Conservation (phyloP, 2,888 invertebrate species). For the Stenurella melanura region DNA sequence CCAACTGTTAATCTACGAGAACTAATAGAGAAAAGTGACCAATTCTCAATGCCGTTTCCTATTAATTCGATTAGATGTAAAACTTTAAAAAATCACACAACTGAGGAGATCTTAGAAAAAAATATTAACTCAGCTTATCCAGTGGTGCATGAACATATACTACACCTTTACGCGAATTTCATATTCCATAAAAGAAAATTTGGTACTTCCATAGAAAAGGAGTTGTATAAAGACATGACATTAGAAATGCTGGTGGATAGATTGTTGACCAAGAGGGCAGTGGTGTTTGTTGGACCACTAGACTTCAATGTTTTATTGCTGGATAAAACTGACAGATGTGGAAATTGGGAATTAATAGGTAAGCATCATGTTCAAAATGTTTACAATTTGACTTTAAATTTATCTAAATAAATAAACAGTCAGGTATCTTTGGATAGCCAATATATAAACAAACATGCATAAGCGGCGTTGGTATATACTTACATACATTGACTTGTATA, state of each 20-base stretch:
- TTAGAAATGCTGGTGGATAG: slow-evolving; percentile 75
- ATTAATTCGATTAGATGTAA: slow-evolving; percentile 68
- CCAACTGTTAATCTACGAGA: slow-evolving; percentile 37
- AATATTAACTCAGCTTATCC: slow-evolving; percentile 80
- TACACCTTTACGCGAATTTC: slow-evolving; percentile 79
- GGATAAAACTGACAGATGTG: slow-evolving; percentile 71
- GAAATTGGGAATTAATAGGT: slow-evolving; percentile 74
- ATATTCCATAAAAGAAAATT: slow-evolving; percentile 77
- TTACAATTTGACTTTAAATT: background rate
- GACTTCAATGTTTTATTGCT: slow-evolving; percentile 62
- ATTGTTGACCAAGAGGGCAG: slow-evolving; percentile 75
- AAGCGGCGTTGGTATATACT: too few relatives aligned
- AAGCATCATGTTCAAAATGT: background rate
- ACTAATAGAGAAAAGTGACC: slow-evolving; percentile 62
- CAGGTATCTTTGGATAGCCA: too few relatives aligned
- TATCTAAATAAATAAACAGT: background rate
- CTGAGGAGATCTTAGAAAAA: slow-evolving; percentile 61
- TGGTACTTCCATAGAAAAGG: slow-evolving; percentile 62
- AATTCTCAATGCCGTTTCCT: slow-evolving; percentile 72
- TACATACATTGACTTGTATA: too few relatives aligned
- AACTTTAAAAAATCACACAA: slow-evolving; percentile 54
- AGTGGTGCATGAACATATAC: slow-evolving; percentile 80
- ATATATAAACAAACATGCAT: too few relatives aligned
- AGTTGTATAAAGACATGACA: slow-evolving; percentile 68
- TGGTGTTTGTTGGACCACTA: slow-evolving; percentile 70